Percentiles rank a stretch among this genome's conserved stretches.
Evolutionary conservation across 2,888 invertebrate species (phyloP).

Genomic region (Mactromeris polynyma): DNA sequence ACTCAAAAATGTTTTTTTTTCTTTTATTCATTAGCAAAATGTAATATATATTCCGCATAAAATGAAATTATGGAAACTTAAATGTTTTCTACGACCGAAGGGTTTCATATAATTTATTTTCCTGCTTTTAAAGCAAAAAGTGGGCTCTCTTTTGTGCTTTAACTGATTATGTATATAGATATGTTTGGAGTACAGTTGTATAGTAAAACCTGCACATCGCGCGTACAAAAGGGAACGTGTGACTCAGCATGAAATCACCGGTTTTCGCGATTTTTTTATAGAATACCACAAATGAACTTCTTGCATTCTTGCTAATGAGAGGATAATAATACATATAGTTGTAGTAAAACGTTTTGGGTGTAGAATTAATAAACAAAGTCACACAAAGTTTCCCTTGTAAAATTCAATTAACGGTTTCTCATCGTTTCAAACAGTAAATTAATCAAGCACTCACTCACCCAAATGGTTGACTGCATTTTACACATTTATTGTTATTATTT

Average conservation of each 20-base stretch:
- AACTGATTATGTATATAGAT: too few species aligned
- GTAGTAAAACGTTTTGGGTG: background rate
- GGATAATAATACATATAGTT: background rate
- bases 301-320: background rate
- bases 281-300: background rate
- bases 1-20: too few species aligned
- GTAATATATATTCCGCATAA: too few species aligned
- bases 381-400: background rate
- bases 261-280: background rate
- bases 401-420: background rate
- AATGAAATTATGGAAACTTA: too few species aligned
- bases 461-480: background rate
- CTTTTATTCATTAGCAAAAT: too few species aligned
- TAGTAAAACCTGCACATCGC: too few species aligned
- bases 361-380: background rate
- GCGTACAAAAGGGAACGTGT: background rate
- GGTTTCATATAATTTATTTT: too few species aligned
- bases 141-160: too few species aligned
- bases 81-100: too few species aligned
- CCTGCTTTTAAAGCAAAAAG: too few species aligned
- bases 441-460: background rate
- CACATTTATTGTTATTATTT: background rate
- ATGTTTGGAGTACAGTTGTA: too few species aligned
- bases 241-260: background rate
- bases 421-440: background rate